phyloP scores from a whole-genome alignment of 2,113 vertebrate species.

The Cheilinus undulatus region DNA sequence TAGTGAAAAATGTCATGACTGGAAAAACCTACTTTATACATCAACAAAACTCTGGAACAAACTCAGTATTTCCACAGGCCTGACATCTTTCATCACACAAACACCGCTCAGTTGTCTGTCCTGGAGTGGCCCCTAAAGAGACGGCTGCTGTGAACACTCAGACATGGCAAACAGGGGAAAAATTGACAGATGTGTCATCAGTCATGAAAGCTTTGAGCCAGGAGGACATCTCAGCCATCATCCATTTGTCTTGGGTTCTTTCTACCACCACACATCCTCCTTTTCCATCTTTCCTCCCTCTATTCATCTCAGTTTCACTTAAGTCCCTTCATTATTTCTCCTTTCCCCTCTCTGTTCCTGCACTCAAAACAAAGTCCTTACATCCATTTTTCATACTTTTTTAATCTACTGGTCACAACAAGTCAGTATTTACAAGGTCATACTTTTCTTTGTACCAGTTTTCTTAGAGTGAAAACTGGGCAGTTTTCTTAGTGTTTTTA shows the following conservation, averaged over 20 bases:
- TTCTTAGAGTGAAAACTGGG: neutral
- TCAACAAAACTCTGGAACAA: too few species aligned
- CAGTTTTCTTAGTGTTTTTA: neutral
- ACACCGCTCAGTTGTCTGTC: neutral
- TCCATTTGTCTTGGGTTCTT: conserved; percentile 14
- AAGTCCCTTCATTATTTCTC: neutral
- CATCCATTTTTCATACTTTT: neutral
- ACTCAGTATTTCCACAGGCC: neutral
- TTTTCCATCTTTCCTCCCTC: neutral
- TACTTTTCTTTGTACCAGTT: neutral
- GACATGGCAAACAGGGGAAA: conserved; percentile 12
- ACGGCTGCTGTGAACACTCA: conserved; percentile 2
- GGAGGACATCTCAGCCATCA: conserved; percentile 10
- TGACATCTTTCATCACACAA: neutral
- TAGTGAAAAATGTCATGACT: too few species aligned
- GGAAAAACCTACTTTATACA: too few species aligned
- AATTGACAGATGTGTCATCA: conserved; percentile 14
- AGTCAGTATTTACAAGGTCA: neutral
- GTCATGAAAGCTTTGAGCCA: conserved; percentile 20
- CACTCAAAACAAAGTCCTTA: neutral
- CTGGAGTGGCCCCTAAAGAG: conserved; percentile 8
- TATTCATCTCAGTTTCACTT: neutral
- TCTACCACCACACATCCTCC: neutral
- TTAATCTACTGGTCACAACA: neutral
- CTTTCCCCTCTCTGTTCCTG: neutral